Percentiles rank a stretch among this genome's conserved stretches.
These are phyloP conservation scores for Diogma glabrata DNA, from an alignment of 2,888 invertebrate genomes.

Conservation along the genomic window DNA sequence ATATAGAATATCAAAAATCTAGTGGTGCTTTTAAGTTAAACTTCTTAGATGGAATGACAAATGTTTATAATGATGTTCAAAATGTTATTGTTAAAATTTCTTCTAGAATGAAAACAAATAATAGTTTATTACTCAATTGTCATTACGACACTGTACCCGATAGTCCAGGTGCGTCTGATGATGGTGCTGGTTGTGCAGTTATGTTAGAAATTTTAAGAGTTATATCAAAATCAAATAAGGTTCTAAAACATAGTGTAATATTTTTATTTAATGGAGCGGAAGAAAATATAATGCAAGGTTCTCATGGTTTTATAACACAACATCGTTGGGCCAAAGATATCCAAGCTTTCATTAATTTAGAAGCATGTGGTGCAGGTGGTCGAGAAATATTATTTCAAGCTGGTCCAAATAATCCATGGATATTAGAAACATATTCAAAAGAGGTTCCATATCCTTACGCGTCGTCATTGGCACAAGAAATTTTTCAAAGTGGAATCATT, in stretches of 20 bases:
- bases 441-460: slow-evolving; percentile 49
- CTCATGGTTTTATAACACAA: slow-evolving; percentile 55
- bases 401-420: slow-evolving; percentile 59
- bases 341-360: slow-evolving; percentile 76
- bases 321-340: slow-evolving; percentile 75
- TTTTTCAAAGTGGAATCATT: slow-evolving; percentile 52
- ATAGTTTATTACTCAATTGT: slow-evolving; percentile 63
- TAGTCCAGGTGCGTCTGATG: slow-evolving; percentile 64
- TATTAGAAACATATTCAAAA: slow-evolving; percentile 49
- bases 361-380: slow-evolving; percentile 87
- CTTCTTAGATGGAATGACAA: slow-evolving; percentile 60
- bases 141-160: slow-evolving; percentile 86
- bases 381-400: slow-evolving; percentile 84
- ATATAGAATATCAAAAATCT: slow-evolving; percentile 31
- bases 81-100: slow-evolving; percentile 32
- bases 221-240: slow-evolving; percentile 30
- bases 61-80: slow-evolving; percentile 39
- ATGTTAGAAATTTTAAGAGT: slow-evolving; percentile 49
- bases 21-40: slow-evolving; percentile 38
- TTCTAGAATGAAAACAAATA: slow-evolving; percentile 35
- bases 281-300: slow-evolving; percentile 54
- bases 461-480: slow-evolving; percentile 45
- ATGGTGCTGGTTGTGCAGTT: slow-evolving; percentile 49
- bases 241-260: slow-evolving; percentile 44
- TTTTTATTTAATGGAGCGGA: slow-evolving; percentile 60